phyloP scores from a whole-genome alignment of 2,888 invertebrate genomes.

The Stenotaenia linearis region DNA sequence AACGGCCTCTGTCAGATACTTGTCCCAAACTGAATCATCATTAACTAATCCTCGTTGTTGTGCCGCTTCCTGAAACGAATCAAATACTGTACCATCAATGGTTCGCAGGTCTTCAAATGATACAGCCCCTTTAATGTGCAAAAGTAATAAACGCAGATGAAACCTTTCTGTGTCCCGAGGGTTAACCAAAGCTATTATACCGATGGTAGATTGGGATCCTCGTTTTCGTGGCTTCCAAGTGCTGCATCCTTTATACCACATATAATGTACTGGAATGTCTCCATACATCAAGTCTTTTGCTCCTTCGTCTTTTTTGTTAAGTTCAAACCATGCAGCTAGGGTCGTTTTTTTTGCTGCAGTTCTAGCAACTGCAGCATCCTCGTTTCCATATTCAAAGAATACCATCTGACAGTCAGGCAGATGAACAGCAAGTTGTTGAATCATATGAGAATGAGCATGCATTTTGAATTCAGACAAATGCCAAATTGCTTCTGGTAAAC shows the following conservation, averaged over 20 bases:
- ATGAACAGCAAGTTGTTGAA: constrained; percentile 44
- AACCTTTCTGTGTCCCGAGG: constrained; percentile 41
- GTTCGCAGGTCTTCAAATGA: constrained; percentile 42
- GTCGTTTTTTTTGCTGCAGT: constrained; percentile 36
- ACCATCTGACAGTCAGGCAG: constrained; percentile 41
- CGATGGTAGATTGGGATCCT: constrained; percentile 38
- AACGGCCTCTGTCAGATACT: neutral
- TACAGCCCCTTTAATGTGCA: constrained; percentile 40
- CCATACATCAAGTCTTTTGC: constrained; percentile 37
- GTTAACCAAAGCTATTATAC: constrained; percentile 41
- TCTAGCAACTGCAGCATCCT: constrained; percentile 35
- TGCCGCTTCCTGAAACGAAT: constrained; percentile 35
- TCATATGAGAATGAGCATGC: constrained; percentile 42
- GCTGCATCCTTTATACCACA: neutral
- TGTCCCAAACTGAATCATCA: constrained; percentile 35
- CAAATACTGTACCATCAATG: constrained; percentile 29
- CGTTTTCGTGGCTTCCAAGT: constrained; percentile 36
- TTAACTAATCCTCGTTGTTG: constrained; percentile 19
- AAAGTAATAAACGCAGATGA: constrained; percentile 41
- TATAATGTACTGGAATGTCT: constrained; percentile 38
- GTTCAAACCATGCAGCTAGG: constrained; percentile 40
- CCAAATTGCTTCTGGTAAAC: constrained; percentile 43
- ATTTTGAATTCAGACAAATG: constrained; percentile 41
- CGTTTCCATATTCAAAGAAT: constrained; percentile 36
- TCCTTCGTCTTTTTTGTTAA: constrained; percentile 37